A percentile compares a stretch with the other conserved stretches of the same genome.
phyloP scores from a whole-genome alignment of 2,113 vertebrate genomes.

The Passer montanus region DNA sequence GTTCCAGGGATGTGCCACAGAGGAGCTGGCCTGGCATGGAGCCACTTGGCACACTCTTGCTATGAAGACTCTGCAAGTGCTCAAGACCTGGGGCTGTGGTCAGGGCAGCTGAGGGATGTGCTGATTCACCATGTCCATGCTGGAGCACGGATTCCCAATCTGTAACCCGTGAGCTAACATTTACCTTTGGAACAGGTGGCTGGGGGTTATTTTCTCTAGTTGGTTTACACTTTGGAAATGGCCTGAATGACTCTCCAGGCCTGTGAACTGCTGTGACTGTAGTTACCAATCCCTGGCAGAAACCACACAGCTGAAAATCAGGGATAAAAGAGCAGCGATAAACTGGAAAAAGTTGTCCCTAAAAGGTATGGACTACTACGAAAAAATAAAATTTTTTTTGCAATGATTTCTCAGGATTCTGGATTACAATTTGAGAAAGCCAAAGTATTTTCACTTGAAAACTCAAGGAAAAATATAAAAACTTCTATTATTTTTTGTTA shows the following conservation, averaged over 20 bases:
- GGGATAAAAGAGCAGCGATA: not conserved
- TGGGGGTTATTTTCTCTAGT: not conserved
- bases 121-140: not conserved
- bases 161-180: not conserved
- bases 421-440: not conserved
- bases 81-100: not conserved
- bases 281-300: not conserved
- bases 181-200: not conserved
- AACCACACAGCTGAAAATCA: not conserved
- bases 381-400: not conserved
- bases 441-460: not conserved
- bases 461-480: not conserved
- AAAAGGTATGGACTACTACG: not conserved
- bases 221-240: not conserved
- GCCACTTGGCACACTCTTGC: not conserved
- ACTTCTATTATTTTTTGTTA: not conserved
- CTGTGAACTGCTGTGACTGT: not conserved
- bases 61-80: not conserved
- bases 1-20: not conserved
- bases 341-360: not conserved
- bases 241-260: not conserved
- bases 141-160: not conserved
- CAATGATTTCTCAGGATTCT: not conserved
- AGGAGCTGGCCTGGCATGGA: not conserved
- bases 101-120: not conserved